Percentiles rank a stretch among this genome's conserved stretches.
Conservation (phyloP, 2,113 vertebrate genomes). For the Procapra przewalskii region DNA sequence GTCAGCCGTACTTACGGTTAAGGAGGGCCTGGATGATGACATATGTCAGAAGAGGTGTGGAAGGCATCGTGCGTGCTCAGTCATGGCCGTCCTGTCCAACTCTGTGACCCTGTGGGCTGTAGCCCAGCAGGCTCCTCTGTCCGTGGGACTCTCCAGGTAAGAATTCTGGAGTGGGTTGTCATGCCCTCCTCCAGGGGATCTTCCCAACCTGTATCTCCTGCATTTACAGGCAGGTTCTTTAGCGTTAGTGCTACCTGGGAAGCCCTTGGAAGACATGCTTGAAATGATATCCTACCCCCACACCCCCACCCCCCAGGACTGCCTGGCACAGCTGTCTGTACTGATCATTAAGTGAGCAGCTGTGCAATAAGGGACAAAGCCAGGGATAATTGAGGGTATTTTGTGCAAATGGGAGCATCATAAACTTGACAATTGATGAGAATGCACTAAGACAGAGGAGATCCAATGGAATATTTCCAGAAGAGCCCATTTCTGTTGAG, state of each 20-base stretch:
- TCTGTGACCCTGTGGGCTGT: background rate
- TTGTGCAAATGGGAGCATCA: background rate
- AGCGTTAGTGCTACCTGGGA: background rate
- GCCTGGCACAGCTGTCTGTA: background rate
- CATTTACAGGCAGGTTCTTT: background rate
- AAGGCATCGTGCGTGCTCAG: background rate
- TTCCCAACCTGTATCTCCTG: background rate
- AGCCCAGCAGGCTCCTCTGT: background rate
- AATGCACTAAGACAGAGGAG: background rate
- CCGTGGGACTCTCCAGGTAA: background rate
- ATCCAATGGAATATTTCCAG: background rate
- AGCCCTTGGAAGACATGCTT: background rate
- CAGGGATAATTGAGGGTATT: background rate
- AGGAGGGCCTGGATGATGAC: fast-evolving
- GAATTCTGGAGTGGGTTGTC: background rate
- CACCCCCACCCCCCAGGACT: background rate
- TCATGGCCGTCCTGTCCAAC: background rate
- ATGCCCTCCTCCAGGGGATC: background rate
- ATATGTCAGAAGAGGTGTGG: fast-evolving
- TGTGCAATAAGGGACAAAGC: background rate
- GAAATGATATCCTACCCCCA: background rate
- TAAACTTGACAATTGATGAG: background rate
- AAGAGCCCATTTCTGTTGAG: background rate
- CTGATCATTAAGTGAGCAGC: background rate
- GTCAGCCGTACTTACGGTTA: fast-evolving